Evolutionary conservation across 1,140 invertebrate species (phyloP).

Genomic region (Phortica variegata): DNA sequence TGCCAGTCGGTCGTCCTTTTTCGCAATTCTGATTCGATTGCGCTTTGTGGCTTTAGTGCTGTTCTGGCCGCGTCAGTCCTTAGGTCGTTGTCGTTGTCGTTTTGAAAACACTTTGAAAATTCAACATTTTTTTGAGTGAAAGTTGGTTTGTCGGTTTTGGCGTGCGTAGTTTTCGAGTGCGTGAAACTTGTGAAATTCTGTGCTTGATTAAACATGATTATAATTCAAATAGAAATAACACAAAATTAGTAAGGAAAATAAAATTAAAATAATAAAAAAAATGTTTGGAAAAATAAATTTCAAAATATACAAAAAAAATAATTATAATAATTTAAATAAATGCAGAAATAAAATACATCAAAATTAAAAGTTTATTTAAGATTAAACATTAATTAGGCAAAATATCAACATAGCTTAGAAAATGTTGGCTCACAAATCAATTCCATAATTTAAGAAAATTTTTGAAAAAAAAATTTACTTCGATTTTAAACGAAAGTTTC

Average conservation of each 20-base stretch:
- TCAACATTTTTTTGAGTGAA: slow-evolving; percentile 31
- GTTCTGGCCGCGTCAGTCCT: slow-evolving; percentile 30
- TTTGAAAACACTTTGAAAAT: too few relatives aligned
- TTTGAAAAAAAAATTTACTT: too few relatives aligned
- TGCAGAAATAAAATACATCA: background rate
- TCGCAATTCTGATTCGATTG: slow-evolving; percentile 19
- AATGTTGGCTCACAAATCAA: too few relatives aligned
- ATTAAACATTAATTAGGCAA: background rate
- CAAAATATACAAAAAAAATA: background rate
- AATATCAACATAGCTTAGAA: too few relatives aligned
- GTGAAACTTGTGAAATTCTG: slow-evolving; percentile 14
- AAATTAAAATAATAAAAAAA: slow-evolving; percentile 8
- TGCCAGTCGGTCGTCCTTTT: slow-evolving; percentile 6
- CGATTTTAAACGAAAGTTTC: too few relatives aligned
- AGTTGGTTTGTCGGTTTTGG: too few relatives aligned
- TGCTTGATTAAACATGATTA: too few relatives aligned
- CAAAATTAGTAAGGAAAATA: background rate
- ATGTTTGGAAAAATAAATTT: background rate
- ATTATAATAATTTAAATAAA: background rate
- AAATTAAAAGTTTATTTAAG: background rate
- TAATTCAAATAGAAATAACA: slow-evolving; percentile 8
- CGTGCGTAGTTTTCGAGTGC: slow-evolving; percentile 13
- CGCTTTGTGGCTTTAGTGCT: slow-evolving; percentile 28
- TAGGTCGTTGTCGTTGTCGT: slow-evolving; percentile 20
- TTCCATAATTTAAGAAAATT: too few relatives aligned